Evolutionary conservation across 53 echinoderm and acorn worm genomes (phyloP), one percentile per base, ranked within the genome.

Genomic region (Zoroaster sp.): DNA sequence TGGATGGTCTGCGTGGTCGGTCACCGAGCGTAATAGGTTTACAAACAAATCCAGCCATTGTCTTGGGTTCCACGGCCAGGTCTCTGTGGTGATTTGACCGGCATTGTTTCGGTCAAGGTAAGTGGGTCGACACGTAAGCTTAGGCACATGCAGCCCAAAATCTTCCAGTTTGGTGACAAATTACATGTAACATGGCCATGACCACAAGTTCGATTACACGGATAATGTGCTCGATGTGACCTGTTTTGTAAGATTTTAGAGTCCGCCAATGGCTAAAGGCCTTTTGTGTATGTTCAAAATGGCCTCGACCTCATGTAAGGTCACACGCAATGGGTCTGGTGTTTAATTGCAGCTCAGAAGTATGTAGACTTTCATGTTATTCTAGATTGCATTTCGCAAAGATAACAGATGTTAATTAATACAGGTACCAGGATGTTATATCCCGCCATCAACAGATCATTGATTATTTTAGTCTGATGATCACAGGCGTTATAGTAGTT

Each of bases 1-100:
- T 25, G 85, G n/a, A 11, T 36, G 17, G 67, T 15, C 28, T 43
- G 14, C 40, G 34, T 69, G 85, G 34, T 49, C 71, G 85, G 85
- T 85, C 83, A 83, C 35, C 14, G 21, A 0, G 69, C n/a, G 18
- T 46, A 69, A 18, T 51, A 45, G 23, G 33, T 53, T 78, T 78
- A 78, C 78, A 85, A 85, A 85, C 85, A 85, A 85, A 66, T 70
- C 46, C 23, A 35, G 10, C 85, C 44, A 85, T 85, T 85, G 85
- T 85, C 11, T 68, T 5, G 39, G 30, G 63, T 59, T 59, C 63
- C 63, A 59, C 63, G 63, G 28, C 63, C 63, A 59, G 63, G 23
- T 25, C 23, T 59, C 28, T 59, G 63, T 59, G 63, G 63, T 59
- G 23, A 28, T 25, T 59, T 28, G 51, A 17, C 14, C 23, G 21